Evolutionary conservation across 2,888 invertebrate genomes (phyloP).

Genomic region (Linyphia triangularis): DNA sequence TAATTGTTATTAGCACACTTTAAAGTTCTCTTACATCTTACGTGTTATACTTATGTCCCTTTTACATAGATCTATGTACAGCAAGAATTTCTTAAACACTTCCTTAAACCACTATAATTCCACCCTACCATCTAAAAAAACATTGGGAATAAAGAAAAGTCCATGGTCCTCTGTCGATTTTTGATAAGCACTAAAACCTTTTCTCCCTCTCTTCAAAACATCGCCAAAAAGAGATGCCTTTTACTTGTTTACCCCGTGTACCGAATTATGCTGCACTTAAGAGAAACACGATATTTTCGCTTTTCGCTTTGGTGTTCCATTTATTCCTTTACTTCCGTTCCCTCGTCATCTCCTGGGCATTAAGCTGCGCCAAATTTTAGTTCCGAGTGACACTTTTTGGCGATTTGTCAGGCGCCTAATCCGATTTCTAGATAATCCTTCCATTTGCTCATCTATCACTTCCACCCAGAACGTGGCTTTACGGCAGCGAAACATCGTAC

Average conservation of each 20-base stretch:
- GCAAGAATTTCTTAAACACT: no score
- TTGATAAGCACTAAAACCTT: not conserved
- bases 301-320: conserved; percentile 9
- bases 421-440: conserved; percentile 64
- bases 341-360: conserved; percentile 38
- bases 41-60: no score
- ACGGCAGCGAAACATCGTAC: conserved; percentile 12
- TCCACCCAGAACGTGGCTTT: conserved; percentile 15
- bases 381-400: conserved; percentile 52
- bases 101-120: no score
- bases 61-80: no score
- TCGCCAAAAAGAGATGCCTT: not conserved
- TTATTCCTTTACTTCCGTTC: conserved; percentile 42
- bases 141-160: no score
- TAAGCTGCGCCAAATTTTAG: conserved; percentile 46
- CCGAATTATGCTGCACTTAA: conserved; percentile 56
- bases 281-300: conserved; percentile 33
- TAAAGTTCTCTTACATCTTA: no score
- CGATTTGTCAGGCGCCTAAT: conserved; percentile 59
- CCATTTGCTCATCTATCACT: conserved; percentile 58
- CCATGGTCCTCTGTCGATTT: not conserved
- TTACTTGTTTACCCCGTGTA: conserved; percentile 35
- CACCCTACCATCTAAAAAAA: no score
- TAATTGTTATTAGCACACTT: no score
- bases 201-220: not conserved